Evolutionary conservation across 2,888 invertebrate genomes (phyloP), one percentile per base, ranked within the genome.

Genomic region (Phyllotreta striolata): DNA sequence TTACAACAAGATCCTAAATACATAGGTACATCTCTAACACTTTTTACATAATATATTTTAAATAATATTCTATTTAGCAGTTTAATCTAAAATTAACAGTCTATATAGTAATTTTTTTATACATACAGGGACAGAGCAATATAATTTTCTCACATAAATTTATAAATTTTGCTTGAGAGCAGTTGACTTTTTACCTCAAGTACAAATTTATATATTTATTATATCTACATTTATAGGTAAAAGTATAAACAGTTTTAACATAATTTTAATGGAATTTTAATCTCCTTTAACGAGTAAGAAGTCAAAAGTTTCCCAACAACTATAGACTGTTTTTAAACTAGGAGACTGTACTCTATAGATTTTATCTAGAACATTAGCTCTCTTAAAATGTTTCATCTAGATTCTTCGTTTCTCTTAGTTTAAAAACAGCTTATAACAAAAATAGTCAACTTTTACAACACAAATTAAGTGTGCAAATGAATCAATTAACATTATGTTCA

Each of bases 81-180:
- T 70, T 73, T 67, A 71, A 70, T 63, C 68, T 69, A 66, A 59
- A 64, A 68, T 62, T 62, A 76, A 76, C 76, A 77, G 76, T 77
- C 75, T 76, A 74, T 76, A 71, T 72, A 65, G 65, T 67, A 35
- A 37, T 71, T 62, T 62, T 59, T 51, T 66, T 70, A 61, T 68
- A 66, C 73, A 70, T 74, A 72, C 64, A 70, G 70, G 73, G 66
- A 66, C 69, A 73, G 73, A 72, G 69, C 73, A 74, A 73, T 73
- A 72, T 74, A 72, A 43, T 35, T 41, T 51, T 58, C 37, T 58
- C 43, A n/a, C n/a, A 49, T 58, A 58, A 58, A 51, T 51, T 38
- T 47, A 37, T 56, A 44, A 35, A 55, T 8, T 44, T 14, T 34
- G 44, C 10, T n/a, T 34, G 40, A 38, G 12, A 35, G 12, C 41